phyloP scores from a whole-genome alignment of 2,888 invertebrate species.

The Mimas tiliae region DNA sequence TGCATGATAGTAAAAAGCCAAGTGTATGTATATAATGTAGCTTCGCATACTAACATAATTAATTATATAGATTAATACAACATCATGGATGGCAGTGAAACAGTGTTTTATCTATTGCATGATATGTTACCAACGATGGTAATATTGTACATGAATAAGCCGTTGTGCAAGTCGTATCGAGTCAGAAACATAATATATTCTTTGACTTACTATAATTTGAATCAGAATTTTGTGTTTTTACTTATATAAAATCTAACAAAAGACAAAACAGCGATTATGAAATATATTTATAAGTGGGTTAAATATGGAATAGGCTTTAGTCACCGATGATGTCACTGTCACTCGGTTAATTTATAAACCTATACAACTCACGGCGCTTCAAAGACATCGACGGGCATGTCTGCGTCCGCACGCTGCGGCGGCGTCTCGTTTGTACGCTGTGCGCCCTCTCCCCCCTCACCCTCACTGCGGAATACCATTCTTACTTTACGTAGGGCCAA shows the following conservation, averaged over 20 bases:
- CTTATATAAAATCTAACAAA: background rate
- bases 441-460: slow-evolving; percentile 50
- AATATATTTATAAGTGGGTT: background rate
- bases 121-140: too few species aligned
- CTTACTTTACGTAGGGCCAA: slow-evolving; percentile 73
- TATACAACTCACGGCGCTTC: slow-evolving; percentile 64
- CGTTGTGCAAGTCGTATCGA: too few species aligned
- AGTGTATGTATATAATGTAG: background rate
- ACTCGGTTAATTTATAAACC: slow-evolving; percentile 8
- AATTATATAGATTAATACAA: background rate
- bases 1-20: background rate
- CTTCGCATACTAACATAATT: background rate
- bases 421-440: slow-evolving; percentile 49
- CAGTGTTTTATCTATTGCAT: too few species aligned
- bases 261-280: background rate
- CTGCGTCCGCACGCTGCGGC: slow-evolving; percentile 57
- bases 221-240: background rate
- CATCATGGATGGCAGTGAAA: background rate
- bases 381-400: slow-evolving; percentile 62
- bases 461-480: slow-evolving; percentile 69
- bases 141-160: too few species aligned
- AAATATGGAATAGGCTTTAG: background rate
- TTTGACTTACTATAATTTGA: too few species aligned
- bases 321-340: background rate
- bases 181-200: too few species aligned